Evolutionary conservation across 2,113 vertebrate genomes (phyloP), one percentile per base, ranked within the genome.

Genomic region (Stigmatopora nigra): DNA sequence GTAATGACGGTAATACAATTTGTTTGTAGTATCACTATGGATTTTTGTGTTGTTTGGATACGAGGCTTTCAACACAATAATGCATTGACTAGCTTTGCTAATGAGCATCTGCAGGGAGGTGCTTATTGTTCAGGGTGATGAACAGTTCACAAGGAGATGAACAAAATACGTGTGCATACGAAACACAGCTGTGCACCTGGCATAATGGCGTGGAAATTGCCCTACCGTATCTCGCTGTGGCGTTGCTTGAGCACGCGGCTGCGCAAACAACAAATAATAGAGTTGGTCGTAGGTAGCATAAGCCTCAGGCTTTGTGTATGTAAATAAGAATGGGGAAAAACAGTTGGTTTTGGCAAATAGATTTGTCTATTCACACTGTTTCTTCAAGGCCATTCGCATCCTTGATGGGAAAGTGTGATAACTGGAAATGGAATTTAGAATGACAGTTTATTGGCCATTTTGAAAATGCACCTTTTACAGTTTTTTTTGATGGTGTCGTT

Each of bases 181-280:
- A 60, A 69, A 38, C 64, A 57, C 67, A 67, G 64, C 55, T 60
- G 74, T 58, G 65, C 73, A 73, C 17, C 20, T 58, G 19, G 8
- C 57, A 36, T 25, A 65, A 61, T 25, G 19, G 44, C 19, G 62
- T 22, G 56, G 64, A 67, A 61, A 64, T 49, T 45, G 51, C 64
- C 72, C 5, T 53, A 25, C 11, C 5, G 19, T 53, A 17, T 20
- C 70, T 63, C 46, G 70, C 63, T 71, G 70, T 63, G 64, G 44
- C 25, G 25, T 55, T 60, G 69, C 55, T 65, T 80, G 57, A 55
- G 15, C 58, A 53, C 67, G 82, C 78, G 81, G 78, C 78, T 64
- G 67, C 48, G 80, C 78, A 74, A 82, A 69, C 35, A 82, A 69
- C 35, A 0, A 67, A 63, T 75, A 72, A 84, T 86, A 22, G 22